Percentiles rank a stretch among this genome's conserved stretches.
Evolutionary conservation across 2,113 vertebrate species (phyloP).

Genomic region (Taurulus bubalis): DNA sequence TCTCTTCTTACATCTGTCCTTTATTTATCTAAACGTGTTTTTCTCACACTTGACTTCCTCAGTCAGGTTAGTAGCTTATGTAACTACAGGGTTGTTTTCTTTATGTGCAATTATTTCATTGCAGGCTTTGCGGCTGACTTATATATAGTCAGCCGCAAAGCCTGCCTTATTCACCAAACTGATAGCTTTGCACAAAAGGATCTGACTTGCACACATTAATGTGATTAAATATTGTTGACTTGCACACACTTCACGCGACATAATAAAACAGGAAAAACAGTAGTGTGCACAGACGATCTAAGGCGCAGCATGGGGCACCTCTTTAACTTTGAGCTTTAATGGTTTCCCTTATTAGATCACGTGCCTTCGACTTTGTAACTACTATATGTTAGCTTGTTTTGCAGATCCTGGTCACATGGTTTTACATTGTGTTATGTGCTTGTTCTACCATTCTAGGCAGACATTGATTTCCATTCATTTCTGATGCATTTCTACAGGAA

Average conservation of each 20-base stretch:
- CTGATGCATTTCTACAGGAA: neutral
- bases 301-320: too few relatives aligned
- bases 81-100: constrained; percentile 59
- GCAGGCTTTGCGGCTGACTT: too few relatives aligned
- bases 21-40: constrained; percentile 2
- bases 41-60: neutral
- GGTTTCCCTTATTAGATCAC: neutral
- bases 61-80: constrained; percentile 24
- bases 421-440: neutral
- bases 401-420: neutral
- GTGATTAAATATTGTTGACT: constrained; percentile 16
- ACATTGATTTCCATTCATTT: neutral
- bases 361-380: neutral
- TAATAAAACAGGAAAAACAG: neutral
- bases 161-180: constrained; percentile 19
- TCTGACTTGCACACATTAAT: constrained; percentile 4
- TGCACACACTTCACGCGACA: neutral
- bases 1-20: constrained; percentile 19
- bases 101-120: constrained; percentile 53
- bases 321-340: neutral
- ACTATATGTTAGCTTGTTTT: neutral
- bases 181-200: constrained; percentile 11
- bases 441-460: neutral
- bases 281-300: constrained; percentile 15
- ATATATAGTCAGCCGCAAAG: constrained; percentile 5